Percentiles rank a stretch among this genome's conserved stretches.
phyloP scores from a whole-genome alignment of 2,797 vertebrate genomes.

The Sebastes taczanowskii region DNA sequence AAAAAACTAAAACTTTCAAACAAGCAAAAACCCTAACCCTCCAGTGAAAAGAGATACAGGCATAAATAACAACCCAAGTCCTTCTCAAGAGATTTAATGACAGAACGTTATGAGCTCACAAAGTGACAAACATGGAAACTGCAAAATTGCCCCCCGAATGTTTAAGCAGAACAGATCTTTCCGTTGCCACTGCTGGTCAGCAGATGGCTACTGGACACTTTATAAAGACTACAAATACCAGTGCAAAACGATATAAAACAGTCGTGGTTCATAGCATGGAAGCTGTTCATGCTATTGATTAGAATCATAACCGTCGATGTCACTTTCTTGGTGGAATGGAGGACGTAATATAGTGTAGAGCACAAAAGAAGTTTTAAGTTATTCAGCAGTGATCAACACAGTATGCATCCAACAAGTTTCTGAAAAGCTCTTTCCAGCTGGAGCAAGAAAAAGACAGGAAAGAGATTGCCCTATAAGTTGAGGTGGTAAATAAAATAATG shows the following conservation, averaged over 20 bases:
- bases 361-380: not conserved
- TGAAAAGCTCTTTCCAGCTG: not conserved
- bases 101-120: not conserved
- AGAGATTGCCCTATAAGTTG: not conserved
- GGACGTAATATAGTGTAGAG: not conserved
- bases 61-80: no score
- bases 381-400: not conserved
- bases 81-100: slow-evolving; percentile 34
- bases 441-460: not conserved
- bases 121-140: not conserved
- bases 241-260: not conserved
- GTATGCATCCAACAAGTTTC: not conserved
- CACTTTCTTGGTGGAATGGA: not conserved
- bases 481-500: not conserved
- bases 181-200: not conserved
- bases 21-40: not conserved
- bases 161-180: not conserved
- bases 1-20: not conserved
- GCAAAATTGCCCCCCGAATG: not conserved
- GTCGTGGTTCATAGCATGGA: not conserved
- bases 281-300: not conserved
- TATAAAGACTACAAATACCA: not conserved
- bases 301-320: not conserved
- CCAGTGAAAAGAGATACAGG: not conserved
- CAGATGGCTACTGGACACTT: not conserved